These are phyloP conservation scores for Rhingia campestris DNA, from an alignment of 2,888 invertebrate species.

Conservation along the genomic window DNA sequence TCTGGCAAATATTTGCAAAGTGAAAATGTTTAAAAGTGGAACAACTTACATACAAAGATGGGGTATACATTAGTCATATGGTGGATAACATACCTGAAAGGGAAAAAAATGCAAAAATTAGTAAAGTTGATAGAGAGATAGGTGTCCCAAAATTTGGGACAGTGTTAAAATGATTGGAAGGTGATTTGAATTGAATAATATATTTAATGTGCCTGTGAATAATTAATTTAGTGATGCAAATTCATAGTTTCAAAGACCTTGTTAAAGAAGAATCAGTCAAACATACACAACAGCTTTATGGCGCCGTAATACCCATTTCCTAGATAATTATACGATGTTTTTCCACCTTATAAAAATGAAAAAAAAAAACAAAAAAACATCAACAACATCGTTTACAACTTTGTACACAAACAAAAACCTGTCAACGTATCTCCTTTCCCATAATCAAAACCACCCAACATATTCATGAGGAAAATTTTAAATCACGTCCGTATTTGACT, in stretches of 20 bases:
- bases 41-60: slow-evolving; percentile 43
- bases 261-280: no score
- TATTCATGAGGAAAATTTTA: slow-evolving; percentile 56
- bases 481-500: slow-evolving; percentile 22
- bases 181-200: no score
- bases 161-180: background rate
- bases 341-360: slow-evolving; percentile 6
- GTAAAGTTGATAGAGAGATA: background rate
- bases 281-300: background rate
- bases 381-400: background rate
- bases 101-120: slow-evolving; percentile 17
- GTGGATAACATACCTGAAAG: slow-evolving; percentile 53
- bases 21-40: slow-evolving; percentile 40
- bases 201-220: no score
- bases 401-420: background rate
- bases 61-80: background rate
- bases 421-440: slow-evolving; percentile 8
- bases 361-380: slow-evolving; percentile 22
- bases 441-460: slow-evolving; percentile 4
- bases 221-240: no score
- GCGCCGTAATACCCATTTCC: slow-evolving; percentile 32
- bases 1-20: slow-evolving; percentile 49
- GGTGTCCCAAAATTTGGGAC: slow-evolving; percentile 12
- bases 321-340: slow-evolving; percentile 20
- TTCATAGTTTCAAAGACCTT: no score